Percentiles rank a stretch among this genome's conserved stretches.
phyloP scores from a whole-genome alignment of 2,113 vertebrate genomes.

The Pholis gunnellus region DNA sequence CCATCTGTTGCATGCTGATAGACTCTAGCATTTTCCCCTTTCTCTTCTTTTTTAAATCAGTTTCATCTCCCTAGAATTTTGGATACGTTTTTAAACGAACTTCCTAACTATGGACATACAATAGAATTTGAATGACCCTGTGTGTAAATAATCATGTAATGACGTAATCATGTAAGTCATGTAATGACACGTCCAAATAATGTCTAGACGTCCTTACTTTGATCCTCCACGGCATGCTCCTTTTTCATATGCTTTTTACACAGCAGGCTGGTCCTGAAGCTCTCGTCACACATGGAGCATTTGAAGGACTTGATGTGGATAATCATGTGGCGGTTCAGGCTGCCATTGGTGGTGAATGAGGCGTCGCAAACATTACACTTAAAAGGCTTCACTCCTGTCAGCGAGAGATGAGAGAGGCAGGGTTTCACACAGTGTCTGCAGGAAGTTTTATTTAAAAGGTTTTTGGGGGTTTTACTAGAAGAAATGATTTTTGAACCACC shows the following conservation, averaged over 20 bases:
- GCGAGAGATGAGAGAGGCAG: neutral
- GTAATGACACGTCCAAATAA: neutral
- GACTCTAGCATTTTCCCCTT: neutral
- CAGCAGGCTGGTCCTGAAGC: slow-evolving; percentile 92
- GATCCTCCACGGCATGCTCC: slow-evolving; percentile 87
- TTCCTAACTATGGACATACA: neutral
- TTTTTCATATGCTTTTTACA: slow-evolving; percentile 96
- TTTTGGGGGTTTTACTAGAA: neutral
- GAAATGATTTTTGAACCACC: neutral
- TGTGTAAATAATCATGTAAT: too few relatives aligned
- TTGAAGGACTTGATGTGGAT: slow-evolving; percentile 95
- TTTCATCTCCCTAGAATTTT: neutral
- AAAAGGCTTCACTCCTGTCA: slow-evolving; percentile 93
- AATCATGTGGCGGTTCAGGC: slow-evolving; percentile 96
- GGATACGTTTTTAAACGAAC: too few relatives aligned
- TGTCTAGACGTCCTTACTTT: slow-evolving; percentile 72
- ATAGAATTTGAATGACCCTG: neutral
- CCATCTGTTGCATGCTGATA: neutral
- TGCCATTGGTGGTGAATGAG: slow-evolving; percentile 97
- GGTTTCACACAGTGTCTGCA: neutral
- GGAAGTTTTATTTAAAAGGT: neutral
- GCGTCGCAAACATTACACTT: slow-evolving; percentile 92
- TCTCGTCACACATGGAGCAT: slow-evolving; percentile 93
- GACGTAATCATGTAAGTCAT: too few relatives aligned
- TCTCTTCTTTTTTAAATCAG: neutral